Base-by-base conservation (phyloP, 64 coral and sea anemone genomes). In the Porites lutea region DNA sequence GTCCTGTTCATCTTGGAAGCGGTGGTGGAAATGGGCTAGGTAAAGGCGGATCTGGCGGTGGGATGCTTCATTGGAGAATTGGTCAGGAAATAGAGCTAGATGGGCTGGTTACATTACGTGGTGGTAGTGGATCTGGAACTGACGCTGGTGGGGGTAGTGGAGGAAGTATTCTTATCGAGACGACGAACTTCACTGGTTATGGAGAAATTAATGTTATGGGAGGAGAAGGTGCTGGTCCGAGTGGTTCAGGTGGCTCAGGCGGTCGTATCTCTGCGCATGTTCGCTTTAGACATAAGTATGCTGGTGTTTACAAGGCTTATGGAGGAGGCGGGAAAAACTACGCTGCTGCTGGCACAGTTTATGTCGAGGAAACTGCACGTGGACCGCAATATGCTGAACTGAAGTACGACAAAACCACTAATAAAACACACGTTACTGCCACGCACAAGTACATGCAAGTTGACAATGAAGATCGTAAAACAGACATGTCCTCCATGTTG, bases 341-440 rank as follows among this genome's bases (percentile, higher is more conserved):
- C 22, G 97, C 87, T 4, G 91, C 94, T 59, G 97, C 97, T 19
- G 97, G 94, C 63, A 99, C 97, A 14, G 91, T 94, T 10, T 99
- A 99, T 16, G 91, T 99, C 7, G 97, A 99, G 88, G 97, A 99
- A 59, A 99, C 92, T 48, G 88, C 94, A 10, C 94, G 97, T 13
- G 97, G 97, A 51, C 97, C 97, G 10, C 97, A 99, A 23, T 99
- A 99, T 88, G 97, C 97, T 4, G 94, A 99, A 59, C 62, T 99
- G 10, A 99, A 99, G 54, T 99, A 99, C 14, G 92, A 96, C 67
- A 96, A 87, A 55, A 75, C 54, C 19, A 96, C 94, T 2, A 99
- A 99, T 74, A 91, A 13, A 47, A 99, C 94, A 27, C 89, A 55
- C 22, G 82, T 88, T 64, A 88, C 88, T 1, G 94, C 91, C 75